These are phyloP conservation scores for Otus sunia DNA, from an alignment of 2,113 vertebrate genomes.

Conservation along the genomic window DNA sequence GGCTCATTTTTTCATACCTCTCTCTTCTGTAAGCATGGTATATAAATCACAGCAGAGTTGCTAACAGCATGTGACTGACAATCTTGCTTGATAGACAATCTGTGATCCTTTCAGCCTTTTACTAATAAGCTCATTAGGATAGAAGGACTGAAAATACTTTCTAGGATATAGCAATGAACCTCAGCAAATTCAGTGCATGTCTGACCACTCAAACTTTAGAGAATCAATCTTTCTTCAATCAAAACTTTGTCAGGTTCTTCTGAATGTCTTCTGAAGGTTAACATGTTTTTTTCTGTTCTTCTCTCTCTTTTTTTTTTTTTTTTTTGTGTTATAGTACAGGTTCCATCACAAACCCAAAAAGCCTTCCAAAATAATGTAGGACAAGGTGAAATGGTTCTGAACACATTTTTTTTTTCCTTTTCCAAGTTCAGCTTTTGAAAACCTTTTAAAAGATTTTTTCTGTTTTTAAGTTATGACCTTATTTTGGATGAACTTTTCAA, in stretches of 20 bases:
- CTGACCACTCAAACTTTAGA: conserved; percentile 75
- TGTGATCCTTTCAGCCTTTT: conserved; percentile 80
- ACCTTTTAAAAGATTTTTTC: neutral
- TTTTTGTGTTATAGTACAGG: neutral
- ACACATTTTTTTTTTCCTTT: neutral
- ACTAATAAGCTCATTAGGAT: conserved; percentile 83
- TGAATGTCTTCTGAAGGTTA: conserved; percentile 76
- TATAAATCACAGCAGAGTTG: conserved; percentile 73
- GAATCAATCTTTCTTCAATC: conserved; percentile 81
- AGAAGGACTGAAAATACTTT: conserved; percentile 71
- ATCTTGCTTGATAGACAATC: conserved; percentile 76
- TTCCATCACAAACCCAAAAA: conserved; percentile 20
- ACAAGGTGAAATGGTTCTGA: neutral
- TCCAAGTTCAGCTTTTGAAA: neutral
- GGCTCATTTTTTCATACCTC: conserved; percentile 44
- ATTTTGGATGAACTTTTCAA: conserved; percentile 15
- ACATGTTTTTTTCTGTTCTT: neutral
- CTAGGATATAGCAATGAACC: conserved; percentile 74
- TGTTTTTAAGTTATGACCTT: neutral
- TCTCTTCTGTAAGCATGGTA: conserved; percentile 43
- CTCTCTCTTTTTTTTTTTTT: too few species aligned
- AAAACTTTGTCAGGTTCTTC: conserved; percentile 74
- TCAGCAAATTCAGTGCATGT: conserved; percentile 77
- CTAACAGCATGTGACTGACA: conserved; percentile 79
- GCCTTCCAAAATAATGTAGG: conserved; percentile 8